Conservation (phyloP, 2,113 vertebrate genomes). For the Motacilla tschutschensis region DNA sequence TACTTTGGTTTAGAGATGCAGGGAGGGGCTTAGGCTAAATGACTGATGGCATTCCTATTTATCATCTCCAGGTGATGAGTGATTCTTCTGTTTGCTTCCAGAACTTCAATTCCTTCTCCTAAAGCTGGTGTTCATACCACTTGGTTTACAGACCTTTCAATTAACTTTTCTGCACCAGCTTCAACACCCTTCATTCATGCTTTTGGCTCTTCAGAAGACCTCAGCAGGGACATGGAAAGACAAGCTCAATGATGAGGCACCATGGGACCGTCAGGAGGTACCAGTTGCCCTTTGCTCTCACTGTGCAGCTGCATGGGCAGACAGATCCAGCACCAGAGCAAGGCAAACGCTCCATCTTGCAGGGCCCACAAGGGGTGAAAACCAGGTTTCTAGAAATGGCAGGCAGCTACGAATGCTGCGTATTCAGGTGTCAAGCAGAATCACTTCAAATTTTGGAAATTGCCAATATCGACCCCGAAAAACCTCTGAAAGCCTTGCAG, state of each 20-base stretch:
- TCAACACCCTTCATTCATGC: not conserved
- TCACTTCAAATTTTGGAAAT: not conserved
- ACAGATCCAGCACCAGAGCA: accelerated
- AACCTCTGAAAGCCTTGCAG: not conserved
- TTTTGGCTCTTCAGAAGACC: not conserved
- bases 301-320: not conserved
- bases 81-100: not conserved
- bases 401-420: not conserved
- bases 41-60: not conserved
- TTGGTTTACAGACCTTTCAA: not conserved
- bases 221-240: not conserved
- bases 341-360: accelerated
- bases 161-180: not conserved
- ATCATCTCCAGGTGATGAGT: not conserved
- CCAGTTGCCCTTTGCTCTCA: not conserved
- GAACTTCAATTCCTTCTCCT: not conserved
- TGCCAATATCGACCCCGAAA: not conserved
- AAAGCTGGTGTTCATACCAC: not conserved
- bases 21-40: not conserved
- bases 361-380: not conserved
- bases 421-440: not conserved
- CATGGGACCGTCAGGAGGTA: not conserved
- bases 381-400: not conserved
- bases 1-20: not conserved
- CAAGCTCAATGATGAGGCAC: not conserved